Evolutionary conservation across 2,888 invertebrate species (phyloP).

Genomic region (Aphelenchoides bicaudatus): DNA sequence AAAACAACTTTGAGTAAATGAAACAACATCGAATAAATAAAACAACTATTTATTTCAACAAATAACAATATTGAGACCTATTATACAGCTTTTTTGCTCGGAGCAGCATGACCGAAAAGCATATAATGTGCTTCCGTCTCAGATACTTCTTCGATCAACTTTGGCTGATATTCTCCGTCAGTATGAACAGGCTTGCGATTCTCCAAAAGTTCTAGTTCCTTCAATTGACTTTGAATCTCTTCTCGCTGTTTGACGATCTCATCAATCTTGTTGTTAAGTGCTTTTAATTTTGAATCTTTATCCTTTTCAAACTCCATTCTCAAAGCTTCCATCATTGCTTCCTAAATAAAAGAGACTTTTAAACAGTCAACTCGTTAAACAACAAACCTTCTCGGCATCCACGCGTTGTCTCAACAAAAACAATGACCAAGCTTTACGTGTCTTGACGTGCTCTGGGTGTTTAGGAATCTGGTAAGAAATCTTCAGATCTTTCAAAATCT

Average conservation of each 20-base stretch:
- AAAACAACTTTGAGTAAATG: no score
- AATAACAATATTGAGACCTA: no score
- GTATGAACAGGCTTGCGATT: constrained; percentile 15
- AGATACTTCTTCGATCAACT: constrained; percentile 44
- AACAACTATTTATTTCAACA: no score
- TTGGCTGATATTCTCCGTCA: constrained; percentile 44
- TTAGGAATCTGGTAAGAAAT: constrained; percentile 57
- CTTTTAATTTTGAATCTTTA: constrained; percentile 31
- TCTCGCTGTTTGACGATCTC: constrained; percentile 35
- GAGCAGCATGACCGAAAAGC: constrained; percentile 2
- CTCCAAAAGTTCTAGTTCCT: constrained; percentile 1
- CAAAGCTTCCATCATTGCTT: constrained; percentile 26
- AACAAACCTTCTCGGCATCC: constrained; percentile 52
- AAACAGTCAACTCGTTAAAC: constrained; percentile 44
- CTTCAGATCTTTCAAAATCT: constrained; percentile 42
- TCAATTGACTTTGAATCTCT: constrained; percentile 19
- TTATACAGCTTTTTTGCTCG: no score
- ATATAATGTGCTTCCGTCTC: constrained; percentile 25
- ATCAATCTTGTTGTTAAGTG: constrained; percentile 30
- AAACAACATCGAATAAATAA: no score
- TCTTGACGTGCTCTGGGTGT: constrained; percentile 35
- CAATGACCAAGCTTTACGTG: constrained; percentile 53
- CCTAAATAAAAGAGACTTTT: constrained; percentile 22
- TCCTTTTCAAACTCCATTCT: constrained; percentile 29
- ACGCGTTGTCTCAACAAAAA: constrained; percentile 45